phyloP scores from a whole-genome alignment of 2,113 vertebrate species.

The Nothoprocta pentlandii region DNA sequence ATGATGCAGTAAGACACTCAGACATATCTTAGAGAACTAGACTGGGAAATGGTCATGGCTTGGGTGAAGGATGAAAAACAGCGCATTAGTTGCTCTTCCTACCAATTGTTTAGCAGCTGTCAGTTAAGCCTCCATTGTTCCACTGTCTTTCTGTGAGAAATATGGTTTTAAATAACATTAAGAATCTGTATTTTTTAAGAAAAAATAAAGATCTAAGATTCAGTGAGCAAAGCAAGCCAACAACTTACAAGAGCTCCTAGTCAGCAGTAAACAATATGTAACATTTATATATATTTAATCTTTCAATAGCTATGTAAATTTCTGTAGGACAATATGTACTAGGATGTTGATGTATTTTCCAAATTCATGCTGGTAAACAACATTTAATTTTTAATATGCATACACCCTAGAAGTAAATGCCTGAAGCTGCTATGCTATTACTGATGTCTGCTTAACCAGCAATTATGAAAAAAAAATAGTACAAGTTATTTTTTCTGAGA shows the following conservation, averaged over 20 bases:
- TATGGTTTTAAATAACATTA: background rate
- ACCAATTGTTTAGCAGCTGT: background rate
- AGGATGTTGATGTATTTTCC: background rate
- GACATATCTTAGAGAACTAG: background rate
- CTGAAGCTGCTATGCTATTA: background rate
- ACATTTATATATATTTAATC: background rate
- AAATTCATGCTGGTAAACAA: background rate
- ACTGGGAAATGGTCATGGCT: background rate
- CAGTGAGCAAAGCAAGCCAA: background rate
- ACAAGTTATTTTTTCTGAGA: background rate
- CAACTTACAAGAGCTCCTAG: background rate
- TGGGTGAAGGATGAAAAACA: background rate
- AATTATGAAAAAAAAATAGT: background rate
- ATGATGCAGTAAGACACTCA: background rate
- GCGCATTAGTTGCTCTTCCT: background rate
- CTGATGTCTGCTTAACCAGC: background rate
- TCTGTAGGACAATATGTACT: background rate
- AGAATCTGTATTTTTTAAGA: background rate
- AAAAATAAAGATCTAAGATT: background rate
- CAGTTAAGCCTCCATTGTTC: background rate
- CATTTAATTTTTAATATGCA: background rate
- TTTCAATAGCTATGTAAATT: background rate
- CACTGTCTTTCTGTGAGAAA: background rate
- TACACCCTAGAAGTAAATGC: background rate
- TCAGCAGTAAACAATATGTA: background rate